These are phyloP conservation scores for Leucoraja ocellata DNA, from an alignment of 2,797 vertebrate species.

Conservation along the genomic window DNA sequence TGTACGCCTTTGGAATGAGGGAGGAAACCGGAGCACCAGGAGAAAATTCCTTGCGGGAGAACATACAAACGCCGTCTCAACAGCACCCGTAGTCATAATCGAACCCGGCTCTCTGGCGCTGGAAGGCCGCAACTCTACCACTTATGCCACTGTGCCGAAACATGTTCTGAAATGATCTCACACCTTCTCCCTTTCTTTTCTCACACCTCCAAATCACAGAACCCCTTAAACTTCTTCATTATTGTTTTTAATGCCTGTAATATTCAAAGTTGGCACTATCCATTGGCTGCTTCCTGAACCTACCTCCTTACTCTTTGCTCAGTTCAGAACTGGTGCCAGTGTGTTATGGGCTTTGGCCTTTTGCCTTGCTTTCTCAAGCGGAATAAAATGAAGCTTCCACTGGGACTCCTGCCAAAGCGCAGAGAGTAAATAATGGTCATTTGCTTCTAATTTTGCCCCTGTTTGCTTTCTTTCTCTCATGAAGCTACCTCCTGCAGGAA, in stretches of 20 bases:
- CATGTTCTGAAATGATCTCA: not conserved
- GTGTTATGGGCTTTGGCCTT: not conserved
- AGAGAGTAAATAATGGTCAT: not conserved
- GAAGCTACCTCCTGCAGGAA: not conserved
- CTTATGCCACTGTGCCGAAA: no score
- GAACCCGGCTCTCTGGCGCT: no score
- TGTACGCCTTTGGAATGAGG: no score
- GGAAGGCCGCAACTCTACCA: no score
- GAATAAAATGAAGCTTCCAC: not conserved
- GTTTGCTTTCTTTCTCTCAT: constrained; percentile 11
- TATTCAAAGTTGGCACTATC: not conserved
- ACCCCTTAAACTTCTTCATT: not conserved
- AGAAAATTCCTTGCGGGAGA: no score
- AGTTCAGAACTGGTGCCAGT: not conserved
- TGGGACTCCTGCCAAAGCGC: not conserved
- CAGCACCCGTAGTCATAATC: no score
- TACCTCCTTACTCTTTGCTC: not conserved
- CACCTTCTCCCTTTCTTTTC: not conserved
- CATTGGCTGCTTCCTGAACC: not conserved
- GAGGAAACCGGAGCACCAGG: no score
- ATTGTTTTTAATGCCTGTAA: not conserved
- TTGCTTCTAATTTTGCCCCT: not conserved
- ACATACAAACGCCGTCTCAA: no score
- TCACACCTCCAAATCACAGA: not conserved
- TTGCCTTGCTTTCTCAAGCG: not conserved